These are phyloP conservation scores for Gymnopithys bicolor DNA, from an alignment of 2,797 vertebrate genomes.

Conservation along the genomic window DNA sequence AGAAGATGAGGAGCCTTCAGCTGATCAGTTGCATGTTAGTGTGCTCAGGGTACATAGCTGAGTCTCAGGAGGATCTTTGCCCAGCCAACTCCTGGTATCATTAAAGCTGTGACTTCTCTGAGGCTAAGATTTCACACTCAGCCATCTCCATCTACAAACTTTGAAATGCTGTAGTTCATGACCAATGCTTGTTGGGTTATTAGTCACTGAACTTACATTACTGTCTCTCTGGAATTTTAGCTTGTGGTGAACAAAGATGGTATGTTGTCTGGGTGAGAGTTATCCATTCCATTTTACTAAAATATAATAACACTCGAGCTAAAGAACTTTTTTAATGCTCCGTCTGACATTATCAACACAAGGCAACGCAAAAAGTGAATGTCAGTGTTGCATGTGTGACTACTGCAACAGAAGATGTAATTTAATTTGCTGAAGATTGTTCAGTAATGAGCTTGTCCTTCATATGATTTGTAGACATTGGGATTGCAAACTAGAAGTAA, in stretches of 20 bases:
- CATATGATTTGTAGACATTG: not conserved
- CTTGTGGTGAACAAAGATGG: not conserved
- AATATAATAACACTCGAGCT: not conserved
- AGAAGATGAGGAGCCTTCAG: not conserved
- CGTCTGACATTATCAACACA: not conserved
- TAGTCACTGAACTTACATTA: not conserved
- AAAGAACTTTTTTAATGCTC: not conserved
- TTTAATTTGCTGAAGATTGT: not conserved
- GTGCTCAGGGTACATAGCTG: rapidly evolving
- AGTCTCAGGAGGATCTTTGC: not conserved
- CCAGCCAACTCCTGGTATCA: not conserved
- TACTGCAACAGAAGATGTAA: not conserved
- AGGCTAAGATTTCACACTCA: not conserved
- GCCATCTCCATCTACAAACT: not conserved
- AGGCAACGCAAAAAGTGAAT: not conserved
- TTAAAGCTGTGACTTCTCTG: not conserved
- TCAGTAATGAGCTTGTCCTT: not conserved
- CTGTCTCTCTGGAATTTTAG: not conserved
- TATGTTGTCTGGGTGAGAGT: not conserved
- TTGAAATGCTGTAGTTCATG: not conserved
- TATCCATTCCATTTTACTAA: not conserved
- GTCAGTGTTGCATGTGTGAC: not conserved
- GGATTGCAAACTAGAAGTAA: not conserved
- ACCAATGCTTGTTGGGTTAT: not conserved
- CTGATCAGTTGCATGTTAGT: not conserved